Base-by-base conservation (phyloP, 2,888 invertebrate genomes). In the Tethea ocularis region DNA sequence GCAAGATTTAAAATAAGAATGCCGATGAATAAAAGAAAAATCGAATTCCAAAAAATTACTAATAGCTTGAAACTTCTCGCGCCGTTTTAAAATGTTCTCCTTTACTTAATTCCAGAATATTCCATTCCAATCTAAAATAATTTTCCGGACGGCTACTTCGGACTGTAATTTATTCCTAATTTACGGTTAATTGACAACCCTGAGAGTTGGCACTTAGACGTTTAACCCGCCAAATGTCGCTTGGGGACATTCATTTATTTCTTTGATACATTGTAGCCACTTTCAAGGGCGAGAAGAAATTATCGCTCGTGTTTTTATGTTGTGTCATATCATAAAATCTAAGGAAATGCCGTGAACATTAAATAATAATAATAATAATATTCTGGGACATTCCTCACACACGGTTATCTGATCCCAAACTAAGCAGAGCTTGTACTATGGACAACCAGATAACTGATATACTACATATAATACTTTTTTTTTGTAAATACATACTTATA, bases 141-240 rank as follows among this genome's bases (percentile, higher is more conserved):
- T 70, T 66, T 26, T 46, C 41, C 26, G 52, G 52, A 13, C 13
- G 52, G 60, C 38, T 51, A 68, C 66, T 62, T 58, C 64, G 58
- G 33, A 57, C 57, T 57, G 60, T 61, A 71, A 67, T 66, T 72
- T 59, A 46, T 61, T 61, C 52, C 62, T 63, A 67, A 76, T 67
- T 69, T 63, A 68, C 63, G 63, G 61, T 70, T 74, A 72, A 74
- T 71, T 74, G 77, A 72, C 72, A 72, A 64, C 74, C 66, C 63
- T 62, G 55, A 15, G 58, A 26, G 51, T 52, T 5, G 60, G 61
- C 17, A 58, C 68, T 46, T 20, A 20, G 46, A 10, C 54, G 57
- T 63, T 20, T 46, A 68, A 73, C 74, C 73, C 73, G 71, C 70
- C 74, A 63, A 71, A 56, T 57, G 67, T 20, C 33, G 22, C 51